Percentiles rank a stretch among this genome's conserved stretches.
These are phyloP conservation scores for Troides oblongomaculatus DNA, from an alignment of 2,888 invertebrate genomes.

Conservation along the genomic window DNA sequence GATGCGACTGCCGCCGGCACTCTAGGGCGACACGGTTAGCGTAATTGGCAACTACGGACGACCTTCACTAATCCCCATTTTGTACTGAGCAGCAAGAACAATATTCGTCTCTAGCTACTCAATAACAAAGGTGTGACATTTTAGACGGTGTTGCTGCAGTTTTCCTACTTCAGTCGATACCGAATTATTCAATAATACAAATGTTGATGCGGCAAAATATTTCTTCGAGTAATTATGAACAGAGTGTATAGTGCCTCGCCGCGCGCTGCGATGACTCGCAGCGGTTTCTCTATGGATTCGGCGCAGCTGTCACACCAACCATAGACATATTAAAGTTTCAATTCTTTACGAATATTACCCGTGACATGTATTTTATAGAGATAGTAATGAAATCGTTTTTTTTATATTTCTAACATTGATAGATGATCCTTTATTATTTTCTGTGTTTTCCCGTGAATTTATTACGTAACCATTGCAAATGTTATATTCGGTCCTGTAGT, in stretches of 20 bases:
- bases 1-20: slow-evolving; percentile 23
- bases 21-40: slow-evolving; percentile 38
- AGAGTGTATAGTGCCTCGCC: neutral
- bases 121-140: slow-evolving; percentile 17
- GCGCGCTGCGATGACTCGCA: neutral
- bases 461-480: no score
- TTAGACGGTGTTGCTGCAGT: slow-evolving; percentile 12
- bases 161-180: neutral
- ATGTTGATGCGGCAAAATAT: neutral
- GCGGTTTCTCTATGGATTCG: slow-evolving; percentile 13
- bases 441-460: no score
- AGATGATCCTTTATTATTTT: no score
- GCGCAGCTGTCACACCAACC: slow-evolving; percentile 26
- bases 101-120: slow-evolving; percentile 4
- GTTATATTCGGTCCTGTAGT: no score
- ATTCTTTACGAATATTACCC: no score
- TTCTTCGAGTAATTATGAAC: slow-evolving; percentile 3
- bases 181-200: neutral
- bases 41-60: slow-evolving; percentile 43
- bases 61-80: slow-evolving; percentile 67
- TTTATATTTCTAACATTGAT: no score
- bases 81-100: slow-evolving; percentile 60
- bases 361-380: no score
- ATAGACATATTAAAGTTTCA: slow-evolving; percentile 33
- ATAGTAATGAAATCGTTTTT: no score